Evolutionary conservation across 2,797 vertebrate genomes (phyloP), one percentile per base, ranked within the genome.

Genomic region (Amphiprion clarkii): DNA sequence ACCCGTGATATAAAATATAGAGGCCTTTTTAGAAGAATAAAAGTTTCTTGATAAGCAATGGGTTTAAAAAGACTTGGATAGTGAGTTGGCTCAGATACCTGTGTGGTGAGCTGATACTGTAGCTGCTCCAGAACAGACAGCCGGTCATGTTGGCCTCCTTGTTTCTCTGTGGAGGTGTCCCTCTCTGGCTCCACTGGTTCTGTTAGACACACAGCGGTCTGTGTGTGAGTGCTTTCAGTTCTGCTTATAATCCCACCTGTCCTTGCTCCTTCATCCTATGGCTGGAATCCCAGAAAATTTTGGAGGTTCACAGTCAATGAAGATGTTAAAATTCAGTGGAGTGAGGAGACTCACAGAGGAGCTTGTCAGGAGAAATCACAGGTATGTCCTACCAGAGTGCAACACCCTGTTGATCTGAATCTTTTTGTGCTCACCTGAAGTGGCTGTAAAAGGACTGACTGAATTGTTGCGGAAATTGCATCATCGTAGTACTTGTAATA

Each of bases 81-180:
- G 27, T 27, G 17, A 58, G 17, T 6, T 49, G 7, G 1, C 53
- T 42, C 10, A 31, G 23, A 74, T 66, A 97, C 97, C 96, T 96
- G 95, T 72, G 87, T 83, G 33, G 93, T 94, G 60, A 96, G 93
- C 73, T 92, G 88, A 72, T 95, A 94, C 81, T 96, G 96, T 31
- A 96, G 93, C 67, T 86, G 87, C 77, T 96, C 95, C 87, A 97
- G 83, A 80, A 89, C 85, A 71, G 93, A 93, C 5, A 96, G 93
- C 14, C 84, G 86, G 59, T 82, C 86, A 21, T 79, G 76, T 19
- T 74, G 76, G 63, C 84, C 83, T 74, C 49, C 65, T 83, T 13
- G 87, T 64, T 63, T 87, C 54, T 86, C 76, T 31, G 58, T 73
- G 56, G 68, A 33, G 5, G 65, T 69, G 23, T 88, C 67, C 55